Percentiles rank a stretch among this genome's conserved stretches.
phyloP scores from a whole-genome alignment of 2,797 vertebrate genomes.

The Pachyuromys duprasi region DNA sequence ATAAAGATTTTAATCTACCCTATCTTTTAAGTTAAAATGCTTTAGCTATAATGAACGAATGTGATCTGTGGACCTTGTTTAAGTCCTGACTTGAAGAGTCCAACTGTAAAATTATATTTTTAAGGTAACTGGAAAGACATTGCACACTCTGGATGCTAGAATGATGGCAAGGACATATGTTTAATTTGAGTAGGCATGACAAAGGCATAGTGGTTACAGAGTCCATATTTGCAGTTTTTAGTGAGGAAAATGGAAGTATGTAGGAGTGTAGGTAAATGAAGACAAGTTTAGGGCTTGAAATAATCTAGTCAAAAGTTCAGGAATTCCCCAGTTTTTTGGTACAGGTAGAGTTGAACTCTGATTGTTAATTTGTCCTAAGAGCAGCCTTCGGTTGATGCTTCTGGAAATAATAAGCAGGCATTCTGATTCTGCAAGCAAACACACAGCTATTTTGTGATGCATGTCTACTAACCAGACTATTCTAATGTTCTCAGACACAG shows the following conservation, averaged over 20 bases:
- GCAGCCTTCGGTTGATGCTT: slow-evolving; percentile 15
- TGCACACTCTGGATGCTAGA: background rate
- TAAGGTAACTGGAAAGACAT: slow-evolving; percentile 30
- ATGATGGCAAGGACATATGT: background rate
- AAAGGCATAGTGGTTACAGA: background rate
- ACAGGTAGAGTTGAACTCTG: background rate
- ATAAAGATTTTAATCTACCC: slow-evolving; percentile 38
- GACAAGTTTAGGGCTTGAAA: background rate
- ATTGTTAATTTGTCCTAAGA: background rate
- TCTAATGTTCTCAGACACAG: slow-evolving; percentile 68
- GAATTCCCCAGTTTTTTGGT: background rate
- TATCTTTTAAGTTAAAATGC: slow-evolving; percentile 64
- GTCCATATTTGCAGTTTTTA: slow-evolving; percentile 22
- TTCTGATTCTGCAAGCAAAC: slow-evolving; percentile 40
- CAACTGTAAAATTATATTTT: slow-evolving; percentile 17
- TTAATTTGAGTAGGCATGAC: slow-evolving; percentile 9
- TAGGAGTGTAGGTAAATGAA: background rate
- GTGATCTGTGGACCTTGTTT: background rate
- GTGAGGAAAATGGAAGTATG: background rate
- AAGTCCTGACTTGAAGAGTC: slow-evolving; percentile 4
- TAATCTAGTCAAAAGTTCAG: background rate
- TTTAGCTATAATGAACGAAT: slow-evolving; percentile 41
- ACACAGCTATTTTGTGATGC: slow-evolving; percentile 49
- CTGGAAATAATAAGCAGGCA: slow-evolving; percentile 46
- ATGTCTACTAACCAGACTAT: slow-evolving; percentile 59